Base-by-base conservation (phyloP, 2,888 invertebrate genomes). In the Drosophila subquinaria region DNA sequence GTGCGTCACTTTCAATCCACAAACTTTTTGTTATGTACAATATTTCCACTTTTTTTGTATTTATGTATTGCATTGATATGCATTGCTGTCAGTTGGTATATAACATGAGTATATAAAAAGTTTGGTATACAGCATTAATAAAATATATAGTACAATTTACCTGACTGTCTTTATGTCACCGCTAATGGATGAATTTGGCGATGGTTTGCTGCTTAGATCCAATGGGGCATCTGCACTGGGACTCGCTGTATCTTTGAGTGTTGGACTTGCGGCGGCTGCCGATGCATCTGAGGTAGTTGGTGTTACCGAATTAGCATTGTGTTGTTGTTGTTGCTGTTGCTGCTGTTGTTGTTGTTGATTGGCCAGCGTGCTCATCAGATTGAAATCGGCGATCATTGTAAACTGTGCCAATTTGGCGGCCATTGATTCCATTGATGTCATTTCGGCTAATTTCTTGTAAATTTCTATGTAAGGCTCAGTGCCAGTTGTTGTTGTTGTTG, bases 121-220 rank as follows among this genome's bases (percentile, higher is more conserved):
- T 8, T 33, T 52, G 30, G 36, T 61, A 43, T 27, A 15, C 9
- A 23, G 27, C 36, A 48, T 51, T 45, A 35, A 17, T 30, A 8
- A 8, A 27, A 9, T 10, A 9, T 36, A 59, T 4, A 10, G 33
- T 64, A 23, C 40, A 11, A 84, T 91, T 87, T 61, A 92, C 91
- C 96, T 96, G 94, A 94, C 95, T 95, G 96, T 93, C 93, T 96
- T 94, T 79, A 93, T 93, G 91, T 94, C 94, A 67, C 92, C 92
- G 85, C 91, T 91, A 68, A 91, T 90, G 85, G 91, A 91, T 90
- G 92, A 92, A 82, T 91, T 92, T 76, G 94, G 94, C 77, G 94
- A 95, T 90, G 94, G 96, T 94, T 95, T 97, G 91, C 96, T 96
- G 94, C 97, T 97, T 91, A 97, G 95, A 94, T 97, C 97, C 89